Percentiles rank a stretch among this genome's conserved stretches.
These are phyloP conservation scores for Monodelphis domestica DNA, from an alignment of 2,797 vertebrate species.

Conservation along the genomic window DNA sequence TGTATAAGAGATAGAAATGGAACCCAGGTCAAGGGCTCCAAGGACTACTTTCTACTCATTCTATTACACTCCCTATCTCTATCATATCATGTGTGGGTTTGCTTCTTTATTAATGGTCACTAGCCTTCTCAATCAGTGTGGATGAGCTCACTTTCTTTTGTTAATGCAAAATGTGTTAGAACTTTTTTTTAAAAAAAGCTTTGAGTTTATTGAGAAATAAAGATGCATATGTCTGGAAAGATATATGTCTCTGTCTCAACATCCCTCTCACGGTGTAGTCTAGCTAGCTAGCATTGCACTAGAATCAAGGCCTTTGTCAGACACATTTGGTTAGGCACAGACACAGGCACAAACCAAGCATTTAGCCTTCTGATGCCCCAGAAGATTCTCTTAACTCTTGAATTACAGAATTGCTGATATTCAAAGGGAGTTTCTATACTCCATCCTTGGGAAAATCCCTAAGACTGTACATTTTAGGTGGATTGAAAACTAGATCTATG, in stretches of 20 bases:
- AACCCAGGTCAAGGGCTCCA: background rate
- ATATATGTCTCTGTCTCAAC: background rate
- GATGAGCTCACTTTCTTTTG: too few species aligned
- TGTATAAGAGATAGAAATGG: background rate
- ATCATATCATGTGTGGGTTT: too few species aligned
- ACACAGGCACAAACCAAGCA: background rate
- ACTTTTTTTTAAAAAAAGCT: too few species aligned
- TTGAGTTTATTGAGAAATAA: too few species aligned
- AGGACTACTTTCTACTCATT: background rate
- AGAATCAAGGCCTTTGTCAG: background rate
- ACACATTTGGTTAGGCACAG: too few species aligned
- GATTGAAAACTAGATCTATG: background rate
- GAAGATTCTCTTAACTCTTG: background rate
- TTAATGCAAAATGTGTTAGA: too few species aligned
- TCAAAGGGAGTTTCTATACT: background rate
- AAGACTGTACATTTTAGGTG: background rate
- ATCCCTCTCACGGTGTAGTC: background rate
- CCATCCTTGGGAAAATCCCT: background rate
- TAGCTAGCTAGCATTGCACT: background rate
- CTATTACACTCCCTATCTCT: background rate
- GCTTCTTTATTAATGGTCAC: too few species aligned
- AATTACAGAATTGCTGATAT: background rate
- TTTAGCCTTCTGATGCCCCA: background rate
- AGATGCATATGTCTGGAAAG: too few species aligned
- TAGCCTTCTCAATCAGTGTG: too few species aligned